phyloP scores from a whole-genome alignment of 2,888 invertebrate species.

The Corbicula japonica region DNA sequence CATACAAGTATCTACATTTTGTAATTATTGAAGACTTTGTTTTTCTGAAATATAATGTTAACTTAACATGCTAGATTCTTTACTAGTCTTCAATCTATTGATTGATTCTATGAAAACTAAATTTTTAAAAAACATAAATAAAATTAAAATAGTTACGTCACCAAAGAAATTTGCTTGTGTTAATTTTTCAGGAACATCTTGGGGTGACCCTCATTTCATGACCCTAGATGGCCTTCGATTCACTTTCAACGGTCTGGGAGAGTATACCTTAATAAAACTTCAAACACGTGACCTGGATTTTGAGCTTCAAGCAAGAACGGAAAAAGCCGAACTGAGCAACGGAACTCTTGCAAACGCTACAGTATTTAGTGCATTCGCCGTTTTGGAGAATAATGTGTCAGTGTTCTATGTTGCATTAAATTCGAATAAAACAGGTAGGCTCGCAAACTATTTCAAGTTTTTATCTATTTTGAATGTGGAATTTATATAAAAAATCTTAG shows the following conservation, averaged over 20 bases:
- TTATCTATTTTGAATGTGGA: background rate
- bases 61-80: too few species aligned
- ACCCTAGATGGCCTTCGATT: conserved; percentile 2
- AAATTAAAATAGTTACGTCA: too few species aligned
- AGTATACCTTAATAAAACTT: background rate
- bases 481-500: background rate
- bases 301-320: conserved; percentile 27
- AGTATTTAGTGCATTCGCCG: conserved; percentile 26
- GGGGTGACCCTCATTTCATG: conserved; percentile 19
- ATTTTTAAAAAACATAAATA: too few species aligned
- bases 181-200: background rate
- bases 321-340: conserved; percentile 1
- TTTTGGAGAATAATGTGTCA: conserved; percentile 9
- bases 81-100: too few species aligned
- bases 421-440: conserved; percentile 17
- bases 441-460: background rate
- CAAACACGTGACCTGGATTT: background rate
- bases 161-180: too few species aligned
- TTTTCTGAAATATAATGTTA: too few species aligned
- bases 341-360: conserved; percentile 19
- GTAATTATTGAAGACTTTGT: too few species aligned
- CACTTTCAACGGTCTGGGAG: conserved; percentile 10
- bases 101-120: too few species aligned
- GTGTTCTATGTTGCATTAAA: conserved; percentile 23
- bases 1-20: too few species aligned